A percentile compares a stretch with the other conserved stretches of the same genome.
Conservation (phyloP, 1,140 invertebrate genomes). For the Meloidogyne chitwoodi region DNA sequence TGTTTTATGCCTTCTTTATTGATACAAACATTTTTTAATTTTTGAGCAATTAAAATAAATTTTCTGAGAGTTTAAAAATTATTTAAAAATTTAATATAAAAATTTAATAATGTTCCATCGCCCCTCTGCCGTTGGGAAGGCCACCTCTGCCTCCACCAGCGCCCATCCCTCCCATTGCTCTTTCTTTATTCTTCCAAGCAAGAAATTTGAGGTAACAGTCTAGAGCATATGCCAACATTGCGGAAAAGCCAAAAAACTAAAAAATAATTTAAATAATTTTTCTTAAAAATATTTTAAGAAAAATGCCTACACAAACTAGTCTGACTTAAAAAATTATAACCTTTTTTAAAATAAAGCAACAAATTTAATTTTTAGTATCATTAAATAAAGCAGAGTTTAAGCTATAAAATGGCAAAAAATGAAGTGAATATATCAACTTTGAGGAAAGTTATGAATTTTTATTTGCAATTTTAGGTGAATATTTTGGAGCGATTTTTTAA, state of each 20-base stretch:
- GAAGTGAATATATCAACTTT: background rate
- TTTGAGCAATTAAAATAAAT: background rate
- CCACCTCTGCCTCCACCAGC: background rate
- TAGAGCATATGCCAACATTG: conserved; percentile 52
- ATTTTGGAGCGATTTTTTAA: no score
- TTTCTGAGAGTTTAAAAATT: background rate
- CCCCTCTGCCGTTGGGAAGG: background rate
- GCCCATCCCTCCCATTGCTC: conserved; percentile 26
- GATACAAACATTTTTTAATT: no score
- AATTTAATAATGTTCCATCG: background rate
- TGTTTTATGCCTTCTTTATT: no score
- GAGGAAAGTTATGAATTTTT: background rate
- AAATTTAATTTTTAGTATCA: background rate
- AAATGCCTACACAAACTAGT: background rate
- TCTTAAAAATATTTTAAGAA: background rate
- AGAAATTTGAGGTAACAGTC: conserved; percentile 58
- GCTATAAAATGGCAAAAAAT: background rate
- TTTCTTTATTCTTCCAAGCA: conserved; percentile 45
- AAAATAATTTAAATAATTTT: conserved; percentile 17
- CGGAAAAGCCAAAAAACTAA: conserved; percentile 58
- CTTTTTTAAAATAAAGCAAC: background rate
- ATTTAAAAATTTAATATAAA: background rate
- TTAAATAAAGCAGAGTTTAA: background rate
- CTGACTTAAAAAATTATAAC: background rate
- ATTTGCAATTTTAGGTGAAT: background rate